Evolutionary conservation across 2,888 invertebrate species (phyloP), one percentile per base, ranked within the genome.

Genomic region (Sepioteuthis lessoniana): DNA sequence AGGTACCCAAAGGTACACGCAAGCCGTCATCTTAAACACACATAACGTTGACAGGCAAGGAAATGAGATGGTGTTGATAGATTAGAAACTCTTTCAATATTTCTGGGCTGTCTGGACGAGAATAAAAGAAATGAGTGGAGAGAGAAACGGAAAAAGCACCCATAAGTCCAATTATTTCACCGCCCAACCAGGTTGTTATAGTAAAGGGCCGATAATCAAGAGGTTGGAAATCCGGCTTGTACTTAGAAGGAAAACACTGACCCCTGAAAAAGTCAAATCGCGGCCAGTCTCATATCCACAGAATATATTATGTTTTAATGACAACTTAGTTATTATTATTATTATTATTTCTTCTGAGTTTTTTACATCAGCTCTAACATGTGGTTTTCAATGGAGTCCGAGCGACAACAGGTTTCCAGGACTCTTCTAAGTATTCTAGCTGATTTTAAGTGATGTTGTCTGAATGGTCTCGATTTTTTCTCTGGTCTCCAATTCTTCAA

Each of bases 11-110:
- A 76, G 76, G 76, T 76, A 76, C 76, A 76, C 76, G 76, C 35
- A 76, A 76, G 76, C 76, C 76, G 76, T 76, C 76, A 76, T 76
- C 76, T 76, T 76, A 76, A 76, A 76, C 76, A 76, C 76, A 76
- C 76, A 76, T 35, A 76, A 76, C 76, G 76, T 76, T 76, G 76
- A 76, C 76, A 76, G 76, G 76, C 76, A 35, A 76, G 76, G 76
- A 76, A 76, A 76, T 76, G 76, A 76, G 76, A 76, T 76, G 76
- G 76, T 35, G 76, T 76, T 76, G 76, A 76, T 76, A 76, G 76
- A 76, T 76, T 76, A 76, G 76, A 13, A 76, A 76, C 76, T 76
- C 76, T 76, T 76, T 76, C 76, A 76, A 76, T 76, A 76, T 76
- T 76, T 76, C 76, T 76, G 76, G 76, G 76, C 76, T n/a, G n/a